phyloP scores from a whole-genome alignment of 1,140 invertebrate species.

The Nasonia vitripennis region DNA sequence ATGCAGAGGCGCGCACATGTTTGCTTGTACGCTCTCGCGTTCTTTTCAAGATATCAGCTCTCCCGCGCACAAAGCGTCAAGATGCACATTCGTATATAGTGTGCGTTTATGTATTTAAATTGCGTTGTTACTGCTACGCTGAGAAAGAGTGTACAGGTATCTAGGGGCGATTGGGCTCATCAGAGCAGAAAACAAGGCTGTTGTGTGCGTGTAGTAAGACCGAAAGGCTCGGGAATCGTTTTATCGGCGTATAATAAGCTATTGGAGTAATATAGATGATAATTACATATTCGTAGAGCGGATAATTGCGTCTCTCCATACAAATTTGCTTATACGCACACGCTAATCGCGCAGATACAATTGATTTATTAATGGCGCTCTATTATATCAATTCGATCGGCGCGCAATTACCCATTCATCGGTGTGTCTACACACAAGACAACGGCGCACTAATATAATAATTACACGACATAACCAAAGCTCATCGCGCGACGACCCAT shows the following conservation, averaged over 20 bases:
- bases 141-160: not conserved
- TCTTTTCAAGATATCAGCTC: too few relatives aligned
- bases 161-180: not conserved
- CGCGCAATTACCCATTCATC: not conserved
- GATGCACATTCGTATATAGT: too few relatives aligned
- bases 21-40: not conserved
- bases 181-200: not conserved
- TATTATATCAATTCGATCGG: not conserved
- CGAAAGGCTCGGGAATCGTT: too few relatives aligned
- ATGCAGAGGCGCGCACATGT: not conserved
- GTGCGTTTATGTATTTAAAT: not conserved
- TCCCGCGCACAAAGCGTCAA: too few relatives aligned
- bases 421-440: too few relatives aligned
- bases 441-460: not conserved
- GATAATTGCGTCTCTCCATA: not conserved
- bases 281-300: not conserved
- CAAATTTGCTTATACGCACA: not conserved
- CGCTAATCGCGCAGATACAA: not conserved
- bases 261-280: not conserved
- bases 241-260: not conserved
- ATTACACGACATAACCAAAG: not conserved
- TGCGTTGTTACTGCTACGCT: not conserved
- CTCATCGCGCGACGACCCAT: not conserved
- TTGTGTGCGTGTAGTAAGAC: too few relatives aligned
- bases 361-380: not conserved